Base-by-base conservation (phyloP, 1,140 invertebrate species). In the Ctenoplectra terminalis region DNA sequence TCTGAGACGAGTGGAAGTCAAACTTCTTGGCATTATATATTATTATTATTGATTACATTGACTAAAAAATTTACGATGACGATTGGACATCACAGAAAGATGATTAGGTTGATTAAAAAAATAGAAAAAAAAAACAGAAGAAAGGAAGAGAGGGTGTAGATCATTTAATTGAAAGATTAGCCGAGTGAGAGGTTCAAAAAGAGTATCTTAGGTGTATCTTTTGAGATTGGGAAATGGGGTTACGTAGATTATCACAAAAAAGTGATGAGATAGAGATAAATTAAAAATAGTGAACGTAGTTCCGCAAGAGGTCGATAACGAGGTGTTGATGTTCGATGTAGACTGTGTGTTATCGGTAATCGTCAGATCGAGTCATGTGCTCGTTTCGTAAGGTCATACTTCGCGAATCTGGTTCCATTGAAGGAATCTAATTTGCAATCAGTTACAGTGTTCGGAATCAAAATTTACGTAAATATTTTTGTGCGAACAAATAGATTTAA, bases 281-380 rank as follows among this genome's bases (percentile, higher is more conserved):
- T 56, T n/a, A 20, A 43, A 56, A n/a, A 71, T 56, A 43, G 17
- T 71, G 37, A 43, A 43, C 52, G 2, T 37, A 56, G 52, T 43
- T 56, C 37, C 52, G 37, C 37, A 43, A 71, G n/a, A 71, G 69
- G 52, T 56, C 69, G 31, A 6, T 23, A 40, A 56, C 6, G 52
- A 70, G 4, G 11, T 23, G 34, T 52, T 71, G 52, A n/a, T 37
- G 23, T 37, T 34, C 5, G 8, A 54, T 54, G 11, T 26, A n/a
- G 23, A 70, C 43, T n/a, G n/a, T n/a, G 31, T 23, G 60, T 29
- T 56, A 71, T 58, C 52, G 17, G 3, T 26, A 70, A 52, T 70
- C 48, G 48, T 6, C 31, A 37, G 31, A 70, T 70, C 20, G 17
- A n/a, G 20, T 37, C 67, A 70, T 31, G 48, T 52, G 8, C 20